Conservation (phyloP, 2,888 invertebrate species). For the Cybosia mesomella region DNA sequence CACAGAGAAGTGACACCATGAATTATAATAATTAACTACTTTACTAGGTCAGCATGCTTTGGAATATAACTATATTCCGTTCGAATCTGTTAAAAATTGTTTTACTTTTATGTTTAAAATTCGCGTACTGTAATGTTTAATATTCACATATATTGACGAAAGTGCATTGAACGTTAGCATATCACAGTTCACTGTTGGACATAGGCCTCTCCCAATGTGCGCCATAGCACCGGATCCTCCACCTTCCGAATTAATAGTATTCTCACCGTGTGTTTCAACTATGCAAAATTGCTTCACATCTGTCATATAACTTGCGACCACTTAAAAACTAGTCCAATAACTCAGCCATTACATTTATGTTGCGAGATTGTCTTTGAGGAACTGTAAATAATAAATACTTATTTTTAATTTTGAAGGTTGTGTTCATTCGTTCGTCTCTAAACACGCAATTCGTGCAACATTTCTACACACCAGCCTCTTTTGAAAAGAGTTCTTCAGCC, state of each 20-base stretch:
- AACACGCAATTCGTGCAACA: not conserved
- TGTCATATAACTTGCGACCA: not conserved
- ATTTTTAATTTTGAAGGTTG: not conserved
- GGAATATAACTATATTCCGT: not conserved
- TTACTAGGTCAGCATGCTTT: not conserved
- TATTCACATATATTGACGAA: too few relatives aligned
- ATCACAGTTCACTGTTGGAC: too few relatives aligned
- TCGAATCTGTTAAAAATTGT: too few relatives aligned
- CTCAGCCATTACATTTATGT: not conserved
- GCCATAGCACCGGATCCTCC: too few relatives aligned
- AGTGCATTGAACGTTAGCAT: too few relatives aligned
- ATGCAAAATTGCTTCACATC: not conserved
- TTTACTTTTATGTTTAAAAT: too few relatives aligned
- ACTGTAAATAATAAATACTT: not conserved
- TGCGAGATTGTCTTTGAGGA: not conserved
- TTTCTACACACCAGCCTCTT: not conserved
- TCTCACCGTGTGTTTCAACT: too few relatives aligned
- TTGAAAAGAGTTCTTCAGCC: not conserved
- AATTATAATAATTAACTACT: not conserved
- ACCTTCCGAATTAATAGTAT: too few relatives aligned
- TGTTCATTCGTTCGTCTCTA: not conserved
- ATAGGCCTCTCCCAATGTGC: too few relatives aligned
- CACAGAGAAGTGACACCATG: conserved; percentile 52
- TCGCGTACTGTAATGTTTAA: too few relatives aligned
- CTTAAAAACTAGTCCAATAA: not conserved